Evolutionary conservation across 2,888 invertebrate species (phyloP).

Genomic region (Sphecodes monilicornis): DNA sequence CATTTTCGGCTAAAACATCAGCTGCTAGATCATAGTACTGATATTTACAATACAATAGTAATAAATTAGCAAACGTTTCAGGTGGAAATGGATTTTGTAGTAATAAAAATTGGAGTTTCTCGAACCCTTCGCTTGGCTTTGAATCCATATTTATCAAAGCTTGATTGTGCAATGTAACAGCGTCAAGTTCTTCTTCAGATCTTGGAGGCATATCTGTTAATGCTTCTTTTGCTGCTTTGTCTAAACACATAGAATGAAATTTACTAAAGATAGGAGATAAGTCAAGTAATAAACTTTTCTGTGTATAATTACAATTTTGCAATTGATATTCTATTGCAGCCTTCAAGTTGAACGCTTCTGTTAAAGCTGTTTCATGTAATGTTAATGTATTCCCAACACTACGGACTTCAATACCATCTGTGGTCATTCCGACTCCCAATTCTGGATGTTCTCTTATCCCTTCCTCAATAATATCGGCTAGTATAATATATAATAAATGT

Average conservation of each 20-base stretch:
- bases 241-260: conserved; percentile 81
- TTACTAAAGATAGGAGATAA: conserved; percentile 1
- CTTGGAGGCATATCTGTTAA: conserved; percentile 96
- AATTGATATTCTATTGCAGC: conserved; percentile 99
- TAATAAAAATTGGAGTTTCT: conserved; percentile 96
- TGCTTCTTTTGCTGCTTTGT: conserved; percentile 94
- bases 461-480: conserved; percentile 95
- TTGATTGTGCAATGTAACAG: conserved; percentile 98
- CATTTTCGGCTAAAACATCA: conserved; percentile 98
- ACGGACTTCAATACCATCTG: conserved; percentile 95
- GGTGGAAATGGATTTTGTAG: conserved; percentile 98
- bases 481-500: conserved; percentile 61
- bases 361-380: conserved; percentile 97
- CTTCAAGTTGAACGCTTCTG: conserved; percentile 99
- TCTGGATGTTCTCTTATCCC: conserved; percentile 99
- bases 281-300: conserved; percentile 6
- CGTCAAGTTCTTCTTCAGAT: conserved; percentile 98
- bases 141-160: conserved; percentile 96
- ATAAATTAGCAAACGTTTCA: conserved; percentile 98
- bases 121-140: conserved; percentile 96
- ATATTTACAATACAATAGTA: conserved; percentile 97
- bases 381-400: conserved; percentile 98
- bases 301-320: conserved; percentile 88
- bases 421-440: conserved; percentile 98
- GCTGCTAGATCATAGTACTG: conserved; percentile 99